Base-by-base conservation (phyloP, 2,113 vertebrate genomes). In the Melozone crissalis region DNA sequence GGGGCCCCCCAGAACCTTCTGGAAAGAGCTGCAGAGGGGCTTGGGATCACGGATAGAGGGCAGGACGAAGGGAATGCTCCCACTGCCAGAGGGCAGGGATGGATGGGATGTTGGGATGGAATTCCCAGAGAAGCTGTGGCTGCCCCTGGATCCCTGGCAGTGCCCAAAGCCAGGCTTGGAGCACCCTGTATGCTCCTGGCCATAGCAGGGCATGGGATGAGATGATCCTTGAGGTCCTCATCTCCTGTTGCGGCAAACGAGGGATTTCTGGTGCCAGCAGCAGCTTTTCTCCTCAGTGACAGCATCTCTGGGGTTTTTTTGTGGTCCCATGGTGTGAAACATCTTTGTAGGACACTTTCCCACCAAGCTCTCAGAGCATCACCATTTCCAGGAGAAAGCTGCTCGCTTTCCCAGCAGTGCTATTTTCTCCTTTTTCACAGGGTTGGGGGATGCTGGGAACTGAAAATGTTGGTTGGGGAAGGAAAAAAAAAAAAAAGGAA, bases 371-470 rank as follows among this genome's bases (percentile, higher is more conserved):
- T 87, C 68, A 1, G 82, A 89, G 95, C 91, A 87, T 95, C 94
- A 93, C 26, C 92, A 71, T 96, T 97, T 97, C 95, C 97, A 96
- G 89, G 91, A 97, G 96, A 96, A 96, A 97, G 96, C 97, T 66
- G 57, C 82, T 93, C 79, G 44, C 84, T 87, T 89, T 90, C 91
- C 87, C 74, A 84, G 95, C 83, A 81, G 15, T 3, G 72, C 92
- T 87, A 43, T 94, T 95, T 95, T 87, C 90, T 94, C 44, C 3
- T 74, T 90, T 90, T 92, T 87, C 47, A 8, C 71, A 74, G 75
- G 71, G 46, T 55, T 67, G 83, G 59, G 73, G 26, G 85, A 83
- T 88, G 79, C 75, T 71, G 82, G 35, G 69, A 62, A 24, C 47
- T 31, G 52, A 66, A 91, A 82, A 85, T 23, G 43, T 62, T 94